These are phyloP conservation scores for Chalcis sispes DNA, from an alignment of 2,888 invertebrate genomes.

Conservation along the genomic window DNA sequence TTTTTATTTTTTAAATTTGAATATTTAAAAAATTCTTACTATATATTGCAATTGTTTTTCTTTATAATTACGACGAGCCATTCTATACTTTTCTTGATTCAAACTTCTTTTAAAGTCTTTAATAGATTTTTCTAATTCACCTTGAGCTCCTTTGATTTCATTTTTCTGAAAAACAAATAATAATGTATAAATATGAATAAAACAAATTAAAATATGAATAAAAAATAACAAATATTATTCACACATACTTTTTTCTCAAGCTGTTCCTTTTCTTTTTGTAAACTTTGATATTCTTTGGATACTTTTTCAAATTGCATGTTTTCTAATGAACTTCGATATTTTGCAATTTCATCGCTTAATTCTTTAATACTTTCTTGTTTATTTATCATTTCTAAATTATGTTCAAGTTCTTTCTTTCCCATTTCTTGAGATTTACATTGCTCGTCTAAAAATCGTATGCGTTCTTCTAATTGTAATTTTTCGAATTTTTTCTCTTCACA, in stretches of 20 bases:
- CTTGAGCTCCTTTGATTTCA: constrained; percentile 69
- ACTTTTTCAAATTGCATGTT: constrained; percentile 80
- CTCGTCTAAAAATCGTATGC: constrained; percentile 66
- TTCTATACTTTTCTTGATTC: constrained; percentile 80
- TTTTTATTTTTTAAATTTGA: no score
- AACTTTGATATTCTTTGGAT: constrained; percentile 78
- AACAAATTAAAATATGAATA: not conserved
- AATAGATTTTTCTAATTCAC: constrained; percentile 70
- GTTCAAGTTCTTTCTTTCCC: constrained; percentile 66
- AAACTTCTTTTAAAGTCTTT: constrained; percentile 79
- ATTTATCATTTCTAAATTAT: constrained; percentile 63
- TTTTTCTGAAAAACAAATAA: constrained; percentile 65
- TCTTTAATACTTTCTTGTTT: constrained; percentile 67
- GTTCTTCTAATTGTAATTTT: constrained; percentile 77
- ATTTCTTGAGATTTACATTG: constrained; percentile 66
- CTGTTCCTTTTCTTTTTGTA: constrained; percentile 78
- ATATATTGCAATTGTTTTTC: constrained; percentile 81
- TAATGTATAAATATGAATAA: no score
- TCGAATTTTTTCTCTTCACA: constrained; percentile 77
- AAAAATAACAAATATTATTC: constrained; percentile 7
- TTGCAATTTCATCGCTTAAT: constrained; percentile 68
- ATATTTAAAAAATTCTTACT: constrained; percentile 76
- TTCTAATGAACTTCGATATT: constrained; percentile 77
- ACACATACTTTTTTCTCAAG: constrained; percentile 76
- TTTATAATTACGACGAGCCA: constrained; percentile 84